Percentiles rank a stretch among this genome's conserved stretches.
phyloP scores from a whole-genome alignment of 2,888 invertebrate species.

The Rhagonycha fulva region DNA sequence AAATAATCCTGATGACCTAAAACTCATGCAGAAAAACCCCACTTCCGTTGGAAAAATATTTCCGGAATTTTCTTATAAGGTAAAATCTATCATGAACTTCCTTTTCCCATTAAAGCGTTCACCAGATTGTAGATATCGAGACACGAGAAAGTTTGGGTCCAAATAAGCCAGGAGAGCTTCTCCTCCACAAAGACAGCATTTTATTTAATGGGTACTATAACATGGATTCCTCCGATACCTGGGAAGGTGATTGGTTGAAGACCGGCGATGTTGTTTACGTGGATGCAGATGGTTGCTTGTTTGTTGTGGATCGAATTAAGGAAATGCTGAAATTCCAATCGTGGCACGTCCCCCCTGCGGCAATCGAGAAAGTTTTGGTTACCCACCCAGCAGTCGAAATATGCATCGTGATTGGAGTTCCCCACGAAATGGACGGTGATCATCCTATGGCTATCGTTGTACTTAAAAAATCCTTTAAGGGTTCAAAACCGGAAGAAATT shows the following conservation, averaged over 20 bases:
- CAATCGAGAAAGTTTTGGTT: constrained; percentile 43
- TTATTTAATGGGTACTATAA: constrained; percentile 56
- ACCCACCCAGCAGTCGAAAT: constrained; percentile 44
- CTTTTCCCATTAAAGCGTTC: neutral
- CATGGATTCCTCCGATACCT: neutral
- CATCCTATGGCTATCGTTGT: constrained; percentile 45
- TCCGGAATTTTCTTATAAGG: constrained; percentile 44
- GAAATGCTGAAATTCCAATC: constrained; percentile 58
- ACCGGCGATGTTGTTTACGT: constrained; percentile 59
- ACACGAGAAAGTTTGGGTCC: constrained; percentile 54
- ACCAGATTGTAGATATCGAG: constrained; percentile 57
- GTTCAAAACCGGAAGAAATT: neutral
- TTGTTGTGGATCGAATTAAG: constrained; percentile 58
- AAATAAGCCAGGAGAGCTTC: constrained; percentile 58
- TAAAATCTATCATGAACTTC: constrained; percentile 17
- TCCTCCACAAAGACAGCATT: constrained; percentile 51
- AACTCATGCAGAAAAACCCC: constrained; percentile 41
- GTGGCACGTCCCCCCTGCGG: constrained; percentile 55
- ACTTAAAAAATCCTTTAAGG: constrained; percentile 23
- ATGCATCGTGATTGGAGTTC: constrained; percentile 45
- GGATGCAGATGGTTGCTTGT: constrained; percentile 56
- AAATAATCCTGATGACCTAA: constrained; percentile 37
- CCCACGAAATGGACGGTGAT: constrained; percentile 47
- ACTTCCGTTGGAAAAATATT: constrained; percentile 41
- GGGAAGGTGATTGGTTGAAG: constrained; percentile 54